These are phyloP conservation scores for Acrobasis repandana DNA, from an alignment of 2,888 invertebrate genomes.

Conservation along the genomic window DNA sequence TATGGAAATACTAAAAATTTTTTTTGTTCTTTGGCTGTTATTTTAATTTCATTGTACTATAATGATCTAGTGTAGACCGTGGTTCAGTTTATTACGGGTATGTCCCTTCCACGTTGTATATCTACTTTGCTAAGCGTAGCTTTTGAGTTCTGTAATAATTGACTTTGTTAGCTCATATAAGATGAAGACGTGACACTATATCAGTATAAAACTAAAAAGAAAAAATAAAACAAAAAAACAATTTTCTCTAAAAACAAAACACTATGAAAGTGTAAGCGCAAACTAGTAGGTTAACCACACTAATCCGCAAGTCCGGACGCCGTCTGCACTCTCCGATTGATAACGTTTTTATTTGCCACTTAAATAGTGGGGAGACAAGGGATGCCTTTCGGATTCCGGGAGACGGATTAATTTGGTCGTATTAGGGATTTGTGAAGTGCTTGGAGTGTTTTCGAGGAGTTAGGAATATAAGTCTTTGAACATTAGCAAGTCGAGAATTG, in stretches of 20 bases:
- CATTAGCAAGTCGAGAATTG: background rate
- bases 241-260: conserved; percentile 7
- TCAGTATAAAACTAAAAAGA: no score
- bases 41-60: no score
- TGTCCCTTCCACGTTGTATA: no score
- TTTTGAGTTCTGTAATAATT: no score
- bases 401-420: conserved; percentile 15
- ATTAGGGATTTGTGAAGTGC: conserved; percentile 1
- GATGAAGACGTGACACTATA: no score
- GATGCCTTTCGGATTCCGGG: conserved; percentile 20
- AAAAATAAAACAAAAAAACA: no score
- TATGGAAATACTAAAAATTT: no score
- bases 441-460: background rate
- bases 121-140: no score
- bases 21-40: no score
- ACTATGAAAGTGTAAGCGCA: conserved; percentile 32
- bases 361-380: conserved; percentile 49
- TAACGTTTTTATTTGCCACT: conserved; percentile 63
- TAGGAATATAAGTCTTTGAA: background rate
- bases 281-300: conserved; percentile 35
- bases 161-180: no score
- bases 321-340: conserved; percentile 43
- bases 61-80: no score
- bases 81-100: no score
- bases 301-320: conserved; percentile 37